These are phyloP conservation scores for Amphilophus citrinellus DNA, from an alignment of 2,113 vertebrate species.

Conservation along the genomic window DNA sequence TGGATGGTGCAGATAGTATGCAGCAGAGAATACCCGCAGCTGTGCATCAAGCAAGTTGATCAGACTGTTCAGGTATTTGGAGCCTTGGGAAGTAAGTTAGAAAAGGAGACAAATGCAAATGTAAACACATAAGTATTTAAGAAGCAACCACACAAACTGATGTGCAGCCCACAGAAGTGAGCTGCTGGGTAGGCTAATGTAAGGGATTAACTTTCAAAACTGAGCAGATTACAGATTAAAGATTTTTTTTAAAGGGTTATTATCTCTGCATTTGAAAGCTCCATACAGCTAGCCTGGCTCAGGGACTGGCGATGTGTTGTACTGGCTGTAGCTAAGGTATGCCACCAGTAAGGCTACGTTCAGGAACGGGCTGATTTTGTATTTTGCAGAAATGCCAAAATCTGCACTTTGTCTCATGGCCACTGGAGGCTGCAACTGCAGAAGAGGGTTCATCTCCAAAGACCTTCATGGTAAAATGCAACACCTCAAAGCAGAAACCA, in stretches of 20 bases:
- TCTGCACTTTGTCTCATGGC: background rate
- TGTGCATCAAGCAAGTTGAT: background rate
- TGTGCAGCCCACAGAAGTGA: background rate
- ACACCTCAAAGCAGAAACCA: background rate
- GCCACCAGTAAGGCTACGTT: background rate
- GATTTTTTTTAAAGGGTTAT: background rate
- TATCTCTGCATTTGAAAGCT: background rate
- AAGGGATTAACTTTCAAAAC: background rate
- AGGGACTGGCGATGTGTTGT: background rate
- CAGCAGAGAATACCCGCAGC: background rate
- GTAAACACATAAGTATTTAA: background rate
- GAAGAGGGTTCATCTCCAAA: background rate
- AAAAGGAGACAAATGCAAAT: background rate
- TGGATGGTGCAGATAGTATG: background rate
- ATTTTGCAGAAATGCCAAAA: background rate
- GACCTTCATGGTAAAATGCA: background rate
- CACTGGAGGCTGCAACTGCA: background rate
- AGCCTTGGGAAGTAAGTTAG: background rate
- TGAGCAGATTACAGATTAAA: background rate
- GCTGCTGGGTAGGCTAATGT: background rate
- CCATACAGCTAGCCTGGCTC: background rate
- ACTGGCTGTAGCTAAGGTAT: background rate
- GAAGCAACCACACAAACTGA: background rate
- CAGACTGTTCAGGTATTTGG: background rate
- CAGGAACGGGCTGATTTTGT: background rate